Evolutionary conservation across 2,888 invertebrate genomes (phyloP), one percentile per base, ranked within the genome.

Genomic region (Aelia acuminata): DNA sequence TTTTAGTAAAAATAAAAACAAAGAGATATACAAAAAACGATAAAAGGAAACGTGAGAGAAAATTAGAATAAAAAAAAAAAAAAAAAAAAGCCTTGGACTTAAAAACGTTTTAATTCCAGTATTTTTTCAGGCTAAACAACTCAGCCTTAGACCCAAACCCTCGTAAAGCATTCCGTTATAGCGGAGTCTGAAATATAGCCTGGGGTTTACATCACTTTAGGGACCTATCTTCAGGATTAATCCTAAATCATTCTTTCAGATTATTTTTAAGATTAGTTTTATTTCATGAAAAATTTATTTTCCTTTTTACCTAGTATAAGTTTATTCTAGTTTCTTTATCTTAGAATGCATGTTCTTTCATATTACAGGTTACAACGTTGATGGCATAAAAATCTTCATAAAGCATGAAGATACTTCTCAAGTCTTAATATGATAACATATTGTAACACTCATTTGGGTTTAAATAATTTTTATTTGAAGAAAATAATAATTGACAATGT

Each of bases 61-160:
- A 70, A 70, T 70, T 70, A 70, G 63, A 70, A 35, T 35, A 35
- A 35, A 70, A 70, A 18, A 70, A 70, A 70, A 35, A 70, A 35
- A 18, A 35, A 35, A 70, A 70, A 18, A 70, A 70, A 31, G 63
- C 63, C 35, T 4, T 7, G 35, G 63, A 70, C 4, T 63, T 70
- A 70, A 70, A 70, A 70, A 70, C 63, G 35, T 70, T 70, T 70
- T 70, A 70, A 70, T 70, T 70, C 63, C 31, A 35, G 31, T 70
- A 70, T 70, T 70, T 70, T 70, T 70, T 35, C 31, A 5, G 31
- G 18, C 35, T 70, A 70, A 70, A 70, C 7, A 70, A 70, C 63
- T 35, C 35, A 18, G 18, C 18, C 31, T 70, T 20, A 35, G 31
- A 35, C 31, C 31, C 8, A 18, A 5, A 31, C 35, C 31, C 63